Percentiles rank a stretch among this genome's conserved stretches.
Conservation (phyloP, 2,797 vertebrate genomes). For the Myoxocephalus aenaeus region DNA sequence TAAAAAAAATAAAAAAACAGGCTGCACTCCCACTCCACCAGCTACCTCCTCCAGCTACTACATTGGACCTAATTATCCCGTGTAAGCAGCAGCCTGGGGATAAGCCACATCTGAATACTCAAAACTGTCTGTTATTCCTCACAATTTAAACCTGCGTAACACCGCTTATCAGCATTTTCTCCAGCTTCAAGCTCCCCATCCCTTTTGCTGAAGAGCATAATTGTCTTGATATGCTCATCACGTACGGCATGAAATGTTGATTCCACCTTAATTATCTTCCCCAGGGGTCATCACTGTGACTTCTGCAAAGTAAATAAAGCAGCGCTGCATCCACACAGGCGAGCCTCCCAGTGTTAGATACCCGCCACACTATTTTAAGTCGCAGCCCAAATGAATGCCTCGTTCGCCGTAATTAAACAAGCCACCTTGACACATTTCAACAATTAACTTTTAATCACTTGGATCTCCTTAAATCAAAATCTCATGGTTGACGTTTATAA, state of each 20-base stretch:
- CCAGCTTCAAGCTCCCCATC: slow-evolving; percentile 37
- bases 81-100: slow-evolving; percentile 70
- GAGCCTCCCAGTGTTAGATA: slow-evolving; percentile 35
- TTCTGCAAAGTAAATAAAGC: slow-evolving; percentile 72
- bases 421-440: slow-evolving; percentile 73
- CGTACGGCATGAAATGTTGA: slow-evolving; percentile 71
- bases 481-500: slow-evolving; percentile 53
- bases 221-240: slow-evolving; percentile 72
- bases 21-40: slow-evolving; percentile 72
- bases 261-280: slow-evolving; percentile 78
- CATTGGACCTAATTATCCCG: slow-evolving; percentile 77
- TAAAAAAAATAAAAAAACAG: slow-evolving; percentile 33
- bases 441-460: slow-evolving; percentile 74
- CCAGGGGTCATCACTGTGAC: slow-evolving; percentile 72
- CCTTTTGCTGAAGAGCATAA: slow-evolving; percentile 53
- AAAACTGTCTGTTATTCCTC: slow-evolving; percentile 63
- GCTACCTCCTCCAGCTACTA: slow-evolving; percentile 65
- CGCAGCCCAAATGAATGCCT: slow-evolving; percentile 50
- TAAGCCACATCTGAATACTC: slow-evolving; percentile 61
- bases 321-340: slow-evolving; percentile 31
- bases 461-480: slow-evolving; percentile 69
- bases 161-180: slow-evolving; percentile 58
- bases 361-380: slow-evolving; percentile 57
- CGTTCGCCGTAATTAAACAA: slow-evolving; percentile 68
- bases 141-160: slow-evolving; percentile 55